These are phyloP conservation scores for Acrossocheilus fasciatus DNA, from an alignment of 2,797 vertebrate species.

Conservation along the genomic window DNA sequence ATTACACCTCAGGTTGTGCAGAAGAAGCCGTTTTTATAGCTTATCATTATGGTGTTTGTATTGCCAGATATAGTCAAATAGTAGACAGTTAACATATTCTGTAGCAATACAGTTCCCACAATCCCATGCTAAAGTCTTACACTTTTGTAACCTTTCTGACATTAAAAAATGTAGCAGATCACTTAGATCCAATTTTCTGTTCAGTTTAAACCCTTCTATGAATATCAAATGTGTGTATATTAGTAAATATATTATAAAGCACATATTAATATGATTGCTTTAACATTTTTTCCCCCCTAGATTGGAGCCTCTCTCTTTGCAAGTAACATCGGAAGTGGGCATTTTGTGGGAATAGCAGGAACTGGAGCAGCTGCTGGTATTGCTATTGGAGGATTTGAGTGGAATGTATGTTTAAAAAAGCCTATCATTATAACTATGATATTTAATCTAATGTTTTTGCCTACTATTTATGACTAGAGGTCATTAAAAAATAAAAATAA, in stretches of 20 bases:
- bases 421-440: background rate
- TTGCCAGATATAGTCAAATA: conserved; percentile 41
- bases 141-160: background rate
- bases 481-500: no score
- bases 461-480: background rate
- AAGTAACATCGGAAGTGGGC: conserved; percentile 95
- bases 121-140: background rate
- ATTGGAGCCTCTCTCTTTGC: conserved; percentile 96
- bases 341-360: conserved; percentile 95
- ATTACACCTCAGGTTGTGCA: conserved; percentile 16
- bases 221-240: background rate
- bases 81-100: conserved; percentile 43
- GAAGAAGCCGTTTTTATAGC: conserved; percentile 30
- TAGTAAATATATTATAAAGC: background rate
- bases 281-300: conserved; percentile 68
- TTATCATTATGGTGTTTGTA: conserved; percentile 27
- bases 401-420: conserved; percentile 86
- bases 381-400: conserved; percentile 91
- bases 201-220: background rate
- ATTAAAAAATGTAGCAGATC: background rate
- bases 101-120: background rate
- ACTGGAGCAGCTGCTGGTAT: conserved; percentile 88
- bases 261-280: no score
- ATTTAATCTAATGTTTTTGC: background rate
- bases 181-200: background rate